Conservation (phyloP, 2,113 vertebrate genomes). For the Tragulus kanchil region DNA sequence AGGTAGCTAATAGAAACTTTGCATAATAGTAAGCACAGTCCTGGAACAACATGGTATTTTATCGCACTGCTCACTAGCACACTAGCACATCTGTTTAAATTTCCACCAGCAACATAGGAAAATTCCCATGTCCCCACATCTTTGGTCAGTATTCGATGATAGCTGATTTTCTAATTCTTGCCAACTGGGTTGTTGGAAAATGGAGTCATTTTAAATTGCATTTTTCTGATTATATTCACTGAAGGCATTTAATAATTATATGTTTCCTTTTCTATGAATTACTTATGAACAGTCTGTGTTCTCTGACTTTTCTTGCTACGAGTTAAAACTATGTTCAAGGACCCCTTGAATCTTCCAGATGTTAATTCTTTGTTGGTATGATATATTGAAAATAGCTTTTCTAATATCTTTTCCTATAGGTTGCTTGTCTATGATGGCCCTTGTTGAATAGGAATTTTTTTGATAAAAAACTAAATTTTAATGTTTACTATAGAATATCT, state of each 20-base stretch:
- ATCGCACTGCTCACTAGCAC: not conserved
- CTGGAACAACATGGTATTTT: not conserved
- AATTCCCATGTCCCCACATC: not conserved
- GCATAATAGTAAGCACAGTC: not conserved
- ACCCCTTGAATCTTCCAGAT: not conserved
- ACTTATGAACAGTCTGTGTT: conserved; percentile 15
- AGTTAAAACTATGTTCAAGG: conserved; percentile 17
- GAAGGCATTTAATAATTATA: conserved; percentile 15
- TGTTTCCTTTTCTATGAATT: not conserved
- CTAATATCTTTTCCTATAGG: not conserved
- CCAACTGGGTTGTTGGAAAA: not conserved
- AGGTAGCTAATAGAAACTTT: not conserved
- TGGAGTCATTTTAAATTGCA: conserved; percentile 7
- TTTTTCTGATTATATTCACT: conserved; percentile 37
- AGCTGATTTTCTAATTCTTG: not conserved
- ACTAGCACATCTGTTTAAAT: not conserved
- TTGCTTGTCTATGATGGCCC: not conserved
- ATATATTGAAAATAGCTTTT: not conserved
- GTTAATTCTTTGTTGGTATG: not conserved
- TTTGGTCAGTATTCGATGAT: not conserved
- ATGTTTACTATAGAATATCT: not conserved
- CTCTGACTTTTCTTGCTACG: not conserved
- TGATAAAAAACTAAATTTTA: conserved; percentile 17
- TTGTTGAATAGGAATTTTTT: conserved; percentile 13
- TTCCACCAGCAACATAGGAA: not conserved